These are phyloP conservation scores for Morpho achilles DNA, from an alignment of 2,888 invertebrate genomes.

Conservation along the genomic window DNA sequence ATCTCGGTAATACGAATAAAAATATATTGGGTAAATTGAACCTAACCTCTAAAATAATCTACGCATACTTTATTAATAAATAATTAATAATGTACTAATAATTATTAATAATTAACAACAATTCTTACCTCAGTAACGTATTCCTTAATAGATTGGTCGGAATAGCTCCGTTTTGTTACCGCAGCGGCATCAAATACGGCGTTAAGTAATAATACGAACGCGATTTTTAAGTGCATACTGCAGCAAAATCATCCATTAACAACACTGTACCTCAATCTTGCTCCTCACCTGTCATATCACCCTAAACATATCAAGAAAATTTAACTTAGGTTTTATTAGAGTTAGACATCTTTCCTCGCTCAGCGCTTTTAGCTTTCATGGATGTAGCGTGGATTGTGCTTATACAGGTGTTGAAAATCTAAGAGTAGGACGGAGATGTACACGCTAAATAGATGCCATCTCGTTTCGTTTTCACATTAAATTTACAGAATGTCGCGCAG, in stretches of 20 bases:
- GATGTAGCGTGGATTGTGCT: constrained; percentile 4
- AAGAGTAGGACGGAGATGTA: constrained; percentile 12
- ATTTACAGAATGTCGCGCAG: neutral
- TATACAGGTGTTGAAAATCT: constrained; percentile 8
- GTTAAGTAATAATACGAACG: constrained; percentile 54
- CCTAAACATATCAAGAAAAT: constrained; percentile 64
- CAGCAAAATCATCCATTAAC: constrained; percentile 6
- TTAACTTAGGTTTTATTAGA: constrained; percentile 42
- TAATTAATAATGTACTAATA: neutral
- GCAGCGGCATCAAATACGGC: constrained; percentile 52
- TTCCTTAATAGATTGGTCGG: constrained; percentile 88
- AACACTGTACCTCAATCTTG: constrained; percentile 22
- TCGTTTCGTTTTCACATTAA: neutral
- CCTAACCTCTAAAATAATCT: neutral
- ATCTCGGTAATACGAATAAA: neutral
- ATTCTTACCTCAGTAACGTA: constrained; percentile 88
- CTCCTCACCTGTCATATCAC: constrained; percentile 43
- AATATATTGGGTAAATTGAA: neutral
- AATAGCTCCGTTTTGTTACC: constrained; percentile 84
- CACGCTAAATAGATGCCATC: neutral
- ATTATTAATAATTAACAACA: neutral
- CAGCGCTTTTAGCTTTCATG: constrained; percentile 37
- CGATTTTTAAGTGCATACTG: constrained; percentile 37
- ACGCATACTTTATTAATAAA: neutral
- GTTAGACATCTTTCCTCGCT: constrained; percentile 51